Evolutionary conservation across 2,797 vertebrate species (phyloP).

Genomic region (Rhincodon typus): DNA sequence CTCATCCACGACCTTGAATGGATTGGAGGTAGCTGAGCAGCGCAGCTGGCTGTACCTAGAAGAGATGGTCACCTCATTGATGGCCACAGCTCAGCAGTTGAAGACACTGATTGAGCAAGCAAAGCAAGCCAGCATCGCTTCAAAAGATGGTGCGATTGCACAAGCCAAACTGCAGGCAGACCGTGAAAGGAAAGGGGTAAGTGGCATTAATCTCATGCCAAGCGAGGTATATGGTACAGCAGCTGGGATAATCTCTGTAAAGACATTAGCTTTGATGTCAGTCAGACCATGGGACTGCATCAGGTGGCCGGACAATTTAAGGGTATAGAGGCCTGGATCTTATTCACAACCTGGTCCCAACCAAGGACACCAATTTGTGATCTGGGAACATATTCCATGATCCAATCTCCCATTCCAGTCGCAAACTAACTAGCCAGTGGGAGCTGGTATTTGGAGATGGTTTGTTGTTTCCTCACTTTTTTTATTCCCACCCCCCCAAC

Average conservation of each 20-base stretch:
- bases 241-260: neutral
- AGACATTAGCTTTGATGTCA: too few relatives aligned
- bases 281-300: neutral
- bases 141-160: slow-evolving; percentile 49
- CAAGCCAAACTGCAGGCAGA: slow-evolving; percentile 56
- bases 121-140: slow-evolving; percentile 68
- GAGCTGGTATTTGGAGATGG: neutral
- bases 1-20: slow-evolving; percentile 48
- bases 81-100: slow-evolving; percentile 83
- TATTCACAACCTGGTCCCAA: neutral
- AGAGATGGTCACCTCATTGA: slow-evolving; percentile 81
- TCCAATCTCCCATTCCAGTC: neutral
- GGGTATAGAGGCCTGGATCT: too few relatives aligned
- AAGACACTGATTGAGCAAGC: slow-evolving; percentile 84
- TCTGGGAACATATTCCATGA: neutral
- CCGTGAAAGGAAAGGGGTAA: slow-evolving; percentile 77
- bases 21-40: slow-evolving; percentile 66
- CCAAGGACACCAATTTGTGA: neutral
- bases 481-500: neutral
- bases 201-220: neutral
- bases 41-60: slow-evolving; percentile 86
- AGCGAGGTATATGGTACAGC: too few relatives aligned
- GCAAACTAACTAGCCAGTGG: neutral
- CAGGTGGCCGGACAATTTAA: neutral
- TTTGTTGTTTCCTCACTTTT: neutral